Evolutionary conservation across 2,113 vertebrate species (phyloP).

Genomic region (Scatophagus argus): DNA sequence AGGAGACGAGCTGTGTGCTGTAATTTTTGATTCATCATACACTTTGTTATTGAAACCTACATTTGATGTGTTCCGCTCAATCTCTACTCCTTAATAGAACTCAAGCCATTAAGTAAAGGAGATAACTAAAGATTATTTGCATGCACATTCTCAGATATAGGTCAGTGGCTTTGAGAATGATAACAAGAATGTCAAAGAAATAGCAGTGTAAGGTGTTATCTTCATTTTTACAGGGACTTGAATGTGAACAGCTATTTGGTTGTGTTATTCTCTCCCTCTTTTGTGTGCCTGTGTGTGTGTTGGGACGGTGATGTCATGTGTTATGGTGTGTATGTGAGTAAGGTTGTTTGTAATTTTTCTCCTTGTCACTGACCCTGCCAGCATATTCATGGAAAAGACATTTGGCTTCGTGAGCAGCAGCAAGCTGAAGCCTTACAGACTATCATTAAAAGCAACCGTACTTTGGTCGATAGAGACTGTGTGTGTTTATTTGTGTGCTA

Average conservation of each 20-base stretch:
- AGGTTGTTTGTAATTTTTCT: constrained; percentile 69
- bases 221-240: constrained; percentile 18
- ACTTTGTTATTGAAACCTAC: constrained; percentile 4
- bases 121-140: neutral
- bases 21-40: neutral
- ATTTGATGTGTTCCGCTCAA: neutral
- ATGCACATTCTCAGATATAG: no score
- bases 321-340: constrained; percentile 45
- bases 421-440: constrained; percentile 40
- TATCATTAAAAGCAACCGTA: constrained; percentile 17
- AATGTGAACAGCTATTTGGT: constrained; percentile 27
- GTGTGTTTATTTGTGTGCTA: constrained; percentile 30
- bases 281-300: constrained; percentile 31
- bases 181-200: neutral
- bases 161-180: no score
- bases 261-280: constrained; percentile 6
- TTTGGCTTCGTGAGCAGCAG: constrained; percentile 46
- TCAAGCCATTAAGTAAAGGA: neutral
- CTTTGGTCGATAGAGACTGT: neutral
- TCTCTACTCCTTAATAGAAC: neutral
- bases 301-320: constrained; percentile 47
- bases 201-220: neutral
- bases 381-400: constrained; percentile 56
- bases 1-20: neutral
- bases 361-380: constrained; percentile 50